Conservation (phyloP, 2,797 vertebrate species). For the Leptoclinus maculatus region DNA sequence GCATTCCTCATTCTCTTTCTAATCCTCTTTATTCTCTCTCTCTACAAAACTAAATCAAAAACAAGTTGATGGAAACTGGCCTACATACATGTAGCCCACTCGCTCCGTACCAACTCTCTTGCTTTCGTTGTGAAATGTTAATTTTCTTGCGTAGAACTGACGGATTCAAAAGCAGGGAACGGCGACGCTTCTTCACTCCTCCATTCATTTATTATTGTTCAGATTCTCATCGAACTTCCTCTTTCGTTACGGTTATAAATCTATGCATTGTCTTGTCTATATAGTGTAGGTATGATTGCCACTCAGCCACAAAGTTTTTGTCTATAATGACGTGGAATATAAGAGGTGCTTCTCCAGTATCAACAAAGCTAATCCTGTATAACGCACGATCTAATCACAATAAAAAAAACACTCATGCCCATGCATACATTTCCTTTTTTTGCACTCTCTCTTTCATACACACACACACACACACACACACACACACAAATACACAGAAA, state of each 20-base stretch:
- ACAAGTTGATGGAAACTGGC: slow-evolving; percentile 51
- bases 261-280: slow-evolving; percentile 1
- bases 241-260: slow-evolving; percentile 14
- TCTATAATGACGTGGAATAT: slow-evolving; percentile 57
- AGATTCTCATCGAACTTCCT: not conserved
- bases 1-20: slow-evolving; percentile 30
- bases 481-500: slow-evolving; percentile 7
- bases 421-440: slow-evolving; percentile 42
- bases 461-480: slow-evolving; percentile 5
- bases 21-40: slow-evolving; percentile 27
- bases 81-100: slow-evolving; percentile 49
- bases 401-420: slow-evolving; percentile 45
- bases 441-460: not conserved
- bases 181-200: not conserved
- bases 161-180: slow-evolving; percentile 18
- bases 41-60: slow-evolving; percentile 43
- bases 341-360: slow-evolving; percentile 44
- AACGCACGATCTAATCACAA: slow-evolving; percentile 57
- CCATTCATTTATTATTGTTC: slow-evolving; percentile 8
- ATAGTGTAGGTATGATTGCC: slow-evolving; percentile 13
- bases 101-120: slow-evolving; percentile 15
- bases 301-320: slow-evolving; percentile 42
- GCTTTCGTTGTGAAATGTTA: slow-evolving; percentile 41
- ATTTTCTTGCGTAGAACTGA: slow-evolving; percentile 25
- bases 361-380: slow-evolving; percentile 63